These are phyloP conservation scores for Galerucella calmariensis DNA, from an alignment of 2,888 invertebrate genomes.

Conservation along the genomic window DNA sequence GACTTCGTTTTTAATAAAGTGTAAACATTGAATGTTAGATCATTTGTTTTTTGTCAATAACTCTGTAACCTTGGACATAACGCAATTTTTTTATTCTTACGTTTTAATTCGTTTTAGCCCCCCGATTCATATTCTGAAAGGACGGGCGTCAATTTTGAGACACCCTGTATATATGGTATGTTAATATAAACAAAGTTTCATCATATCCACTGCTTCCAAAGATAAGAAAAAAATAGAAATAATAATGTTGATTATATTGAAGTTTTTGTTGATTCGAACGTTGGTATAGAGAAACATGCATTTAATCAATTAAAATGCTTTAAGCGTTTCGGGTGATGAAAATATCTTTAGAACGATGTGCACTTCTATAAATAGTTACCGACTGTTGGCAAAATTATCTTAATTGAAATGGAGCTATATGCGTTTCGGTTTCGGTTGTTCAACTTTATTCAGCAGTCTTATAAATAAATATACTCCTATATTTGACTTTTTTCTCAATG, in stretches of 20 bases:
- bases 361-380: slow-evolving; percentile 26
- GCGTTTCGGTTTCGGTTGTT: slow-evolving; percentile 29
- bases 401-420: slow-evolving; percentile 23
- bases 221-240: too few relatives aligned
- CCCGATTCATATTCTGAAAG: too few relatives aligned
- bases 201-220: too few relatives aligned
- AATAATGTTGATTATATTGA: not conserved
- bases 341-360: slow-evolving; percentile 20
- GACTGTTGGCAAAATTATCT: slow-evolving; percentile 18
- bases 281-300: not conserved
- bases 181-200: too few relatives aligned
- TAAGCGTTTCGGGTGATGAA: slow-evolving; percentile 2
- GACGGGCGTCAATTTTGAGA: too few relatives aligned
- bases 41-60: too few relatives aligned
- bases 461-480: slow-evolving; percentile 2
- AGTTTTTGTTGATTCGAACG: slow-evolving; percentile 2
- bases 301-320: slow-evolving; percentile 14
- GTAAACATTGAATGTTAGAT: too few relatives aligned
- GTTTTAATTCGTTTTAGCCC: too few relatives aligned
- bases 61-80: too few relatives aligned
- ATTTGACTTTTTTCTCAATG: not conserved
- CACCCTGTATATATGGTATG: too few relatives aligned
- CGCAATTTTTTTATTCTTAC: too few relatives aligned
- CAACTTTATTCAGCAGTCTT: slow-evolving; percentile 20
- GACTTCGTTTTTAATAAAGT: too few relatives aligned